Evolutionary conservation across 2,888 invertebrate genomes (phyloP), one percentile per base, ranked within the genome.

Genomic region (Antitype chi): DNA sequence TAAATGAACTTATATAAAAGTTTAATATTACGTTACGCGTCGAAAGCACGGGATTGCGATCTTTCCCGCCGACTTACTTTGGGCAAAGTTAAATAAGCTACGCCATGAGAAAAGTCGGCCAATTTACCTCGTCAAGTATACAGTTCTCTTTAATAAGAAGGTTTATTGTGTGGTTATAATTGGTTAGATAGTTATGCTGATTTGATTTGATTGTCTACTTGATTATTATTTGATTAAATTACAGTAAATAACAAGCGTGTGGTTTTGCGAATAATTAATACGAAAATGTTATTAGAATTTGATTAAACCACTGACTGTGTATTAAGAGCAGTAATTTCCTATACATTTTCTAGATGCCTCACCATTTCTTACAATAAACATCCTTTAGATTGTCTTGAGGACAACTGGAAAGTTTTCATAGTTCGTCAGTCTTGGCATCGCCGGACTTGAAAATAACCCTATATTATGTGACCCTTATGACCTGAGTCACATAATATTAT

Each of bases 21-120:
- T 90, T 89, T 89, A 86, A 90, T 89, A 88, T 87, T 81, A 86
- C 87, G 87, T 88, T 88, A 89, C 88, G 87, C 84, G 84, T 85
- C 71, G 85, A 79, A 81, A 81, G 82, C 81, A 79, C 86, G 82
- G 85, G 90, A 91, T 91, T 90, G 86, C 90, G 86, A 92, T 92
- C 88, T 90, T 89, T 89, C 88, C 88, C 78, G 75, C 82, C 84
- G 81, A 80, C 87, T 85, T 90, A 91, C 85, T 93, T 92, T 89
- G 70, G 85, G 81, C 78, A 76, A 93, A 94, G 90, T 94, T 93
- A 90, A 93, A 94, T 93, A 93, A 90, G 91, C 90, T 90, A 89
- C 82, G 85, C 79, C 72, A 74, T 85, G 72, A 87, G 88, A 87
- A 90, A 91, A 90, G 85, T 91, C 88, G 73, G 76, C 86, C 90